Conservation (phyloP, 2,797 vertebrate genomes). For the Acipenser oxyrinchus region DNA sequence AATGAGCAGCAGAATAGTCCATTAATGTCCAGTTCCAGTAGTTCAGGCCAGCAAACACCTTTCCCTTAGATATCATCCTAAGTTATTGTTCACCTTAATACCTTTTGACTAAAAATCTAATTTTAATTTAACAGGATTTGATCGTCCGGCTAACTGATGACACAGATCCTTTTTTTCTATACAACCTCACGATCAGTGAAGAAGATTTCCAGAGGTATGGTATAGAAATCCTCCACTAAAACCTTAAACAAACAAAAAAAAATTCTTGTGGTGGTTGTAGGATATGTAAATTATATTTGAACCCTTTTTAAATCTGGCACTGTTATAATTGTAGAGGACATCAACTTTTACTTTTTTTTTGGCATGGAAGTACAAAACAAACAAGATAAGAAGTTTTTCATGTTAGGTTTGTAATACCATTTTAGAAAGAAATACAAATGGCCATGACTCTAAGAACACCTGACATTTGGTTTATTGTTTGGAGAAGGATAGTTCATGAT, state of each 20-base stretch:
- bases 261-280: background rate
- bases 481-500: too few relatives aligned
- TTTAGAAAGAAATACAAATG: too few relatives aligned
- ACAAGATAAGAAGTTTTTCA: too few relatives aligned
- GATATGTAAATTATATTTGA: too few relatives aligned
- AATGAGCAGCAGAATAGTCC: too few relatives aligned
- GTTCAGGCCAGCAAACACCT: too few relatives aligned
- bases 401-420: too few relatives aligned
- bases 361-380: background rate
- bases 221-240: background rate
- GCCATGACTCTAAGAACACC: too few relatives aligned
- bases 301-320: background rate
- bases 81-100: too few relatives aligned
- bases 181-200: conserved; percentile 24
- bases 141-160: conserved; percentile 22
- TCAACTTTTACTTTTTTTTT: background rate
- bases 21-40: too few relatives aligned
- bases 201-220: conserved; percentile 30
- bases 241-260: background rate
- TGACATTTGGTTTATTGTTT: too few relatives aligned
- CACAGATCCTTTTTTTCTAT: conserved; percentile 27
- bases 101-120: background rate
- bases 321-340: background rate
- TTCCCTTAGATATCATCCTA: too few relatives aligned
- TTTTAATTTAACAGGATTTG: conserved; percentile 22